Percentiles rank a stretch among this genome's conserved stretches.
Evolutionary conservation across 1,140 invertebrate genomes (phyloP).

Genomic region (Drosophila miranda): DNA sequence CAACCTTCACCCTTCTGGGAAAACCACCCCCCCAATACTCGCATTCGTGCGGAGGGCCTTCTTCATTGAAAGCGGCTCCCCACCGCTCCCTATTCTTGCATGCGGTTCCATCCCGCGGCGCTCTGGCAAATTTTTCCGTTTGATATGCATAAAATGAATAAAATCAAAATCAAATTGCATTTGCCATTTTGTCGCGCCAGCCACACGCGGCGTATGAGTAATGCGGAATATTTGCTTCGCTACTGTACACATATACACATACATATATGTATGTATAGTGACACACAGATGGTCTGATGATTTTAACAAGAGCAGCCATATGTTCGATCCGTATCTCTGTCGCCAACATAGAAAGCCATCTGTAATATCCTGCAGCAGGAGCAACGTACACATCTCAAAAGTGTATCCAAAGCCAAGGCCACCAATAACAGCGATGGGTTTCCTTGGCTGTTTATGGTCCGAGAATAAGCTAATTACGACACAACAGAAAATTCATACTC

Average conservation of each 20-base stretch:
- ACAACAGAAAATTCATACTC: conserved; percentile 37
- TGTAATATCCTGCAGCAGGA: too few species aligned
- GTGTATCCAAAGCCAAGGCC: too few species aligned
- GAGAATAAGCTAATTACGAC: conserved; percentile 49
- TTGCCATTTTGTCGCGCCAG: not conserved
- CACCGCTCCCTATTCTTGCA: not conserved
- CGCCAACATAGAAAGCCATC: too few species aligned
- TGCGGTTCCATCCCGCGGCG: not conserved
- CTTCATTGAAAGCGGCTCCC: not conserved
- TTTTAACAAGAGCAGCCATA: too few species aligned
- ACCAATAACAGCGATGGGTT: not conserved
- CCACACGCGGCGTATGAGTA: conserved; percentile 30
- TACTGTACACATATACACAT: too few species aligned
- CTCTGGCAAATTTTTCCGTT: conserved; percentile 20
- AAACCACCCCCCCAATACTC: not conserved
- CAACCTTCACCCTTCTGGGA: not conserved
- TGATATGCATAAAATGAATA: conserved; percentile 53
- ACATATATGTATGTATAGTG: too few species aligned
- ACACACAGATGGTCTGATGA: too few species aligned
- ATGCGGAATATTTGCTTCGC: conserved; percentile 9
- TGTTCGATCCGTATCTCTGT: too few species aligned
- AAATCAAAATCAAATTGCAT: conserved; percentile 55
- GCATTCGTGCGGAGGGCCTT: too few species aligned
- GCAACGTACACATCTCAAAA: too few species aligned
- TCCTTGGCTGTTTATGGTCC: conserved; percentile 25